Evolutionary conservation across 2,888 invertebrate genomes (phyloP), one percentile per base, ranked within the genome.

Genomic region (Panorpa germanica): DNA sequence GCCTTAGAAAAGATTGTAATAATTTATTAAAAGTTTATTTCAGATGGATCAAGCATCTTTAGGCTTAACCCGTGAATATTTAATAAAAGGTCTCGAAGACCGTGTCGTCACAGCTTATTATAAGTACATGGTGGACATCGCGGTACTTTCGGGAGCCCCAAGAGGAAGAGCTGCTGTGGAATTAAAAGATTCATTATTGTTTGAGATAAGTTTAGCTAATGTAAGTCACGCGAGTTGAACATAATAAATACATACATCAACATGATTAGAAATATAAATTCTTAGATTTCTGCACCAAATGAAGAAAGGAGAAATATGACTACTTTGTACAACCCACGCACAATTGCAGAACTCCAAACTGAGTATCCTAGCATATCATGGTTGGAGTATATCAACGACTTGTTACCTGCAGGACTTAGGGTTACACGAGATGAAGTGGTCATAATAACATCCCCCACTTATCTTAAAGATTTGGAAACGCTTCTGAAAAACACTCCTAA

Each of bases 251-350:
- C 11, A 23, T 7, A 5, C 5, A 5, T 23, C 5, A 7, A 10
- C 5, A 23, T 10, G 11, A 23, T 8, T 7, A 17, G n/a, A 12
- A 9, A n/a, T 34, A 32, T 37, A 42, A 36, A 32, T 37, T 41
- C 50, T 10, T 49, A 78, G 76, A 75, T 73, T 43, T 77, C 77
- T 9, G 52, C 76, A 43, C 80, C 82, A 2, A 63, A 72, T 40
- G 86, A 86, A 47, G 76, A 86, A 52, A 63, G 85, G 21, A 65
- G 86, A 37, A 82, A 88, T 47, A 78, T 78, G 9, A 74, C 78
- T 2, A 70, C 71, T 35, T 57, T 85, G 11, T 86, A 88, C 59
- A 85, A 88, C 43, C 80, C 81, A 6, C 82, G 81, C 74, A 75
- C 74, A 0, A 57, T 88, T 10, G 49, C 52, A 2, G 64, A 83